Percentiles rank a stretch among this genome's conserved stretches.
Conservation (phyloP, 2,113 vertebrate genomes). For the Anthoscopus minutus region DNA sequence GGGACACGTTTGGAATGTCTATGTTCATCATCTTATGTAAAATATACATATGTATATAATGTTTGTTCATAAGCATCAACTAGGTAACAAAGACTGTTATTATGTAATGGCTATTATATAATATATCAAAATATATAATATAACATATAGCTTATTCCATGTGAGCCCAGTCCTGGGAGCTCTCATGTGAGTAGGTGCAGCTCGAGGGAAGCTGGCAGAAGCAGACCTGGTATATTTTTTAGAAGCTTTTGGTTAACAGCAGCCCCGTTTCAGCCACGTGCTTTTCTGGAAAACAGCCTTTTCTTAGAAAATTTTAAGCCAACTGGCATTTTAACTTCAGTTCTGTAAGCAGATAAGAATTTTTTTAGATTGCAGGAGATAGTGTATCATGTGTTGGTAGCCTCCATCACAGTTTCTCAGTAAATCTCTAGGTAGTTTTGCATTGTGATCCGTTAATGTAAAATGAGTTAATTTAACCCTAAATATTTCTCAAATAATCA, state of each 20-base stretch:
- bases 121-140: neutral
- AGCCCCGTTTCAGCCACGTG: neutral
- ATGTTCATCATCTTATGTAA: neutral
- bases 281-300: neutral
- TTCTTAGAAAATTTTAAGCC: neutral
- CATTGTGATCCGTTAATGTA: neutral
- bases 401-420: neutral
- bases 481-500: neutral
- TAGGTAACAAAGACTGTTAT: neutral
- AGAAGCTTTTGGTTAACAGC: neutral
- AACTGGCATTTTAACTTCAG: neutral
- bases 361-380: neutral
- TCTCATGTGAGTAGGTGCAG: neutral
- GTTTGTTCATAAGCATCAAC: rapidly evolving
- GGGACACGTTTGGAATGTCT: neutral
- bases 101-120: neutral
- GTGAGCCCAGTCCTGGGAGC: neutral
- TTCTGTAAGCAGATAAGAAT: neutral
- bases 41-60: rapidly evolving
- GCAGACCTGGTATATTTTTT: neutral
- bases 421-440: neutral
- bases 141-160: neutral
- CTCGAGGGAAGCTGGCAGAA: neutral
- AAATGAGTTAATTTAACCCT: neutral
- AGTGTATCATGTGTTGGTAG: neutral